phyloP scores from a whole-genome alignment of 2,888 invertebrate species.

The Phoenoteleia sp. region DNA sequence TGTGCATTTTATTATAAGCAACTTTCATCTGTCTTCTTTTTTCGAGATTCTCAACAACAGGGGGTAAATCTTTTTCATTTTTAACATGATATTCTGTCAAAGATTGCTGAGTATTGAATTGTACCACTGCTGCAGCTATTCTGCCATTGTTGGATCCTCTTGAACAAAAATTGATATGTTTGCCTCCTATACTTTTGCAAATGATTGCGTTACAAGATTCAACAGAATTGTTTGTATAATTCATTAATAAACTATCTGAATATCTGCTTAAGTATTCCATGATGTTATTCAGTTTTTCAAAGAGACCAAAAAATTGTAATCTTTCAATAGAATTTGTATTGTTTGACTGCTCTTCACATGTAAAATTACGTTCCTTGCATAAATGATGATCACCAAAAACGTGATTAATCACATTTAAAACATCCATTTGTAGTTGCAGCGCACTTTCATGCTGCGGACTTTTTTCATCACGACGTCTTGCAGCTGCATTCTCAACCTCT shows the following conservation, averaged over 20 bases:
- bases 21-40: slow-evolving; percentile 2
- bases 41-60: not conserved
- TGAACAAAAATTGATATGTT: slow-evolving; percentile 43
- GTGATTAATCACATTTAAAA: slow-evolving; percentile 36
- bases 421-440: not conserved
- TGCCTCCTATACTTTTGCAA: slow-evolving; percentile 50
- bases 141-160: slow-evolving; percentile 33
- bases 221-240: slow-evolving; percentile 26
- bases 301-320: slow-evolving; percentile 12
- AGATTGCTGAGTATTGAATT: slow-evolving; percentile 18
- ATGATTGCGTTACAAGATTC: slow-evolving; percentile 54
- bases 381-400: slow-evolving; percentile 53
- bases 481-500: not conserved
- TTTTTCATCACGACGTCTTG: not conserved
- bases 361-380: not conserved
- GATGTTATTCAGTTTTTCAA: not conserved
- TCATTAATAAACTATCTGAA: slow-evolving; percentile 12
- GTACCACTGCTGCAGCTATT: slow-evolving; percentile 28
- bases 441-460: not conserved
- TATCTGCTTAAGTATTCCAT: slow-evolving; percentile 17
- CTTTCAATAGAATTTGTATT: not conserved
- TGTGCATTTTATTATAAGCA: not conserved
- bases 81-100: slow-evolving; percentile 7
- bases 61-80: not conserved
- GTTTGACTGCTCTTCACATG: not conserved